Evolutionary conservation across 1,140 invertebrate species (phyloP).

Genomic region (Acromyrmex echinatior): DNA sequence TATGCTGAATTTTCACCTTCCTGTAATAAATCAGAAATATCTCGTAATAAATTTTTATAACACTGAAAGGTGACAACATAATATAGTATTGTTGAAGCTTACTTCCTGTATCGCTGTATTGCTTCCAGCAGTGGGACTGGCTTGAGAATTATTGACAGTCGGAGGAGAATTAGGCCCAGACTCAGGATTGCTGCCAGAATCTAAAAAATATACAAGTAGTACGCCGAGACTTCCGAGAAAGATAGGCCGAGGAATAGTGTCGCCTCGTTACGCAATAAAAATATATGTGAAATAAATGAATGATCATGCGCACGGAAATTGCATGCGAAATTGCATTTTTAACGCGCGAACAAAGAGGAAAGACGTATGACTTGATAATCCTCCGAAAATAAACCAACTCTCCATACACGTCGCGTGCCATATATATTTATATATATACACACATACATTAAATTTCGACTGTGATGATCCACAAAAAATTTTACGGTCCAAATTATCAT

Average conservation of each 20-base stretch:
- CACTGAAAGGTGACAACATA: neutral
- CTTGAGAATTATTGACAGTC: slow-evolving; percentile 88
- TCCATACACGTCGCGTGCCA: neutral
- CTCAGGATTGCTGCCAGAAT: slow-evolving; percentile 92
- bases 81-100: slow-evolving; percentile 19
- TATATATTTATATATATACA: too few relatives aligned
- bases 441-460: neutral
- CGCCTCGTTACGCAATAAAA: slow-evolving; percentile 5
- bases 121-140: slow-evolving; percentile 88
- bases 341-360: neutral
- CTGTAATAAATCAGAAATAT: slow-evolving; percentile 74
- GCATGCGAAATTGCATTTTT: neutral
- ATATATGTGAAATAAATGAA: slow-evolving; percentile 12
- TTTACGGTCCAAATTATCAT: neutral
- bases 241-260: slow-evolving; percentile 13
- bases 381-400: slow-evolving; percentile 1
- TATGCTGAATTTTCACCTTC: slow-evolving; percentile 88
- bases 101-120: slow-evolving; percentile 92
- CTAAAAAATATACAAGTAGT: slow-evolving; percentile 81
- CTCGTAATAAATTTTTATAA: too few relatives aligned
- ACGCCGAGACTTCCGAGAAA: neutral
- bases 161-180: slow-evolving; percentile 94
- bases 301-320: neutral
- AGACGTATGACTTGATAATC: neutral
- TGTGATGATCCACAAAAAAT: neutral